Evolutionary conservation across 2,113 vertebrate genomes (phyloP).

Genomic region (Serranochromis macrocephalus): DNA sequence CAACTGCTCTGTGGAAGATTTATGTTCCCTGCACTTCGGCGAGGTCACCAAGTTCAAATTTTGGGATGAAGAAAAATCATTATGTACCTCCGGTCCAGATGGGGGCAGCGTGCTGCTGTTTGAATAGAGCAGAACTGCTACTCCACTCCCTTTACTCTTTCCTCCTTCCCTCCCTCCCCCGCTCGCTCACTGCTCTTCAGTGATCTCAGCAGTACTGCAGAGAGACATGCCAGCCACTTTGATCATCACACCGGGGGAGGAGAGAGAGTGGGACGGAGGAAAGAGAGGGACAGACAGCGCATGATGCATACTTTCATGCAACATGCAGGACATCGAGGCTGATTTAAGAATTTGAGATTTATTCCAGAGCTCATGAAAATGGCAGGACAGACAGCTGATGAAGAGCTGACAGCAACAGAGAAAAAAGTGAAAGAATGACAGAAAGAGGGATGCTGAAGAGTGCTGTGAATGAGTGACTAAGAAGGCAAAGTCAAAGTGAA

Average conservation of each 20-base stretch:
- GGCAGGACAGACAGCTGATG: background rate
- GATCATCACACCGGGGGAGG: constrained; percentile 52
- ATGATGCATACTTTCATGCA: constrained; percentile 4
- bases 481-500: background rate
- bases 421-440: background rate
- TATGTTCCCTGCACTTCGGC: background rate
- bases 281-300: background rate
- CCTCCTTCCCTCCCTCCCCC: background rate
- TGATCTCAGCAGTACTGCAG: constrained; percentile 63
- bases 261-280: background rate
- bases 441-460: background rate
- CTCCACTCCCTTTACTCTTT: background rate
- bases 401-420: background rate
- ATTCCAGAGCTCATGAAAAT: background rate
- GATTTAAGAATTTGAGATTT: constrained; percentile 19
- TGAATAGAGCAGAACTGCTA: background rate
- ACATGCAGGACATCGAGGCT: constrained; percentile 16
- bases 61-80: background rate
- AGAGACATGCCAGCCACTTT: constrained; percentile 63
- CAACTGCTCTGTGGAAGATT: background rate
- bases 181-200: constrained; percentile 69
- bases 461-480: background rate
- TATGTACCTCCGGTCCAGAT: constrained; percentile 41
- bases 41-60: background rate
- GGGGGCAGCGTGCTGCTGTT: constrained; percentile 35